phyloP scores from a whole-genome alignment of 2,888 invertebrate genomes.

The Proisotoma minuta region DNA sequence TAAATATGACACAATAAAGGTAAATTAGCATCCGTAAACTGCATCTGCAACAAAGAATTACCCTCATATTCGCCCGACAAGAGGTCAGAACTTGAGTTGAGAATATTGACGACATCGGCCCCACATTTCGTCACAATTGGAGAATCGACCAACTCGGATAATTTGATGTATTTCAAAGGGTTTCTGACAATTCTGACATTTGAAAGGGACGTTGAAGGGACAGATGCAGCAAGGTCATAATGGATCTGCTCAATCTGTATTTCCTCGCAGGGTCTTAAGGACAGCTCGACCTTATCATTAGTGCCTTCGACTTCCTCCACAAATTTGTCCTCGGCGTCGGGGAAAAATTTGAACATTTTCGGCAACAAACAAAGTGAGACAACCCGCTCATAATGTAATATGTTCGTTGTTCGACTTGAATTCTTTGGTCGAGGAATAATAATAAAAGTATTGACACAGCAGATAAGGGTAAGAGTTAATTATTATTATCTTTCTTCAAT shows the following conservation, averaged over 20 bases:
- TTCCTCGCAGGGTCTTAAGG: not conserved
- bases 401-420: no score
- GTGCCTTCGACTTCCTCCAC: not conserved
- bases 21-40: not conserved
- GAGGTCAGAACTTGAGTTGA: conserved; percentile 39
- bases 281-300: not conserved
- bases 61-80: conserved; percentile 44
- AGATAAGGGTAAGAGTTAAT: no score
- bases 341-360: conserved; percentile 29
- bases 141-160: conserved; percentile 17
- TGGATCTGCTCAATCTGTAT: conserved; percentile 9
- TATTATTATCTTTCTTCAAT: no score
- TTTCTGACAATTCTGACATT: not conserved
- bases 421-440: no score
- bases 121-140: conserved; percentile 20
- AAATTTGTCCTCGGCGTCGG: conserved; percentile 9
- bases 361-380: no score
- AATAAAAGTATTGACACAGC: no score
- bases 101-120: conserved; percentile 21
- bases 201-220: not conserved
- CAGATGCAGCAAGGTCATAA: conserved; percentile 2
- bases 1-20: conserved; percentile 49
- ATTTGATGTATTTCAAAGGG: conserved; percentile 25
- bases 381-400: no score
- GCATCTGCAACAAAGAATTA: conserved; percentile 7